Conservation (phyloP, 2,113 vertebrate genomes). For the Toxostoma redivivum region DNA sequence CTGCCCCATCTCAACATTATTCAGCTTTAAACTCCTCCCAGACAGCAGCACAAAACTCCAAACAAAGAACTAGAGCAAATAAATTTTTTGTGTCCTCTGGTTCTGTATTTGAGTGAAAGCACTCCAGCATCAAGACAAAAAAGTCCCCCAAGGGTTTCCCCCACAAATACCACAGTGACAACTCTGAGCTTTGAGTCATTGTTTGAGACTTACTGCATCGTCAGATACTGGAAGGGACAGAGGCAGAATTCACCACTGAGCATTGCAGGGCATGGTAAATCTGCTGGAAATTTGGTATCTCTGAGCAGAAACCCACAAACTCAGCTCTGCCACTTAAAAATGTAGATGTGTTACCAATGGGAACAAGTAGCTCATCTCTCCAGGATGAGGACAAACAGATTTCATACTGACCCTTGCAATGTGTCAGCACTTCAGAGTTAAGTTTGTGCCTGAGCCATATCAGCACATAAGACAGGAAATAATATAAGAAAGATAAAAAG, state of each 20-base stretch:
- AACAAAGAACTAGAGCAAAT: not conserved
- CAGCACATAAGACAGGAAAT: not conserved
- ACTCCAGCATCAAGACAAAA: not conserved
- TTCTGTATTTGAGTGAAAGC: not conserved
- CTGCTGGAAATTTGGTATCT: not conserved
- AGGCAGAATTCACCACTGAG: not conserved
- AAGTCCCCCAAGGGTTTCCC: not conserved
- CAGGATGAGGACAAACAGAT: not conserved
- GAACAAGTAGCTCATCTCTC: not conserved
- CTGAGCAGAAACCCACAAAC: not conserved
- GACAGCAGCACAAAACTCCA: not conserved
- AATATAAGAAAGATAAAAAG: not conserved
- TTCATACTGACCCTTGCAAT: not conserved
- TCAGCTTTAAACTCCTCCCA: not conserved
- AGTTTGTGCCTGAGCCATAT: not conserved
- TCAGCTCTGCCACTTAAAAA: not conserved
- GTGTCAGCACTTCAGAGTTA: not conserved
- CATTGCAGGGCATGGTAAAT: not conserved
- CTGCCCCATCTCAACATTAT: not conserved
- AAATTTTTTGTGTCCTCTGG: not conserved
- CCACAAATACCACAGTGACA: not conserved
- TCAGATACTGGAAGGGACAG: not conserved
- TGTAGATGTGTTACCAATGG: rapidly evolving
- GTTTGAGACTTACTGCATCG: not conserved
- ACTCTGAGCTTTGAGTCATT: not conserved